Conservation (phyloP, 2,888 invertebrate genomes). For the Brachynemurus nebulosus region DNA sequence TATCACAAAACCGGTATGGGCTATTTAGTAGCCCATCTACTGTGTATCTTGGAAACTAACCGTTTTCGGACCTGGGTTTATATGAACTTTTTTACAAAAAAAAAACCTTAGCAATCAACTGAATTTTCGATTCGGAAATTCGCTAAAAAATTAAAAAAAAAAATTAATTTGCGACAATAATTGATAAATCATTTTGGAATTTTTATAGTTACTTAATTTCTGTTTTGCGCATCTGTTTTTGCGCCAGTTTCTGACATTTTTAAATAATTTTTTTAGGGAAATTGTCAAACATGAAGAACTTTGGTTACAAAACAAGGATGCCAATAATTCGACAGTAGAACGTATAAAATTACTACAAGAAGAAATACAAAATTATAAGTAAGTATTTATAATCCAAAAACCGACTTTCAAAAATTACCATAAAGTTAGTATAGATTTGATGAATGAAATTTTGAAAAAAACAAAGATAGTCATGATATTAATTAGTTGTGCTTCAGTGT, state of each 20-base stretch:
- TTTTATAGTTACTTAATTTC: not conserved
- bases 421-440: not conserved
- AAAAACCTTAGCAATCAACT: too few species aligned
- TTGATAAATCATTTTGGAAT: constrained; percentile 6
- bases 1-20: too few species aligned
- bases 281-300: constrained; percentile 58
- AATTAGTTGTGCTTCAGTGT: too few species aligned
- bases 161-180: too few species aligned
- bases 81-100: too few species aligned
- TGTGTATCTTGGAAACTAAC: too few species aligned
- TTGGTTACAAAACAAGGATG: constrained; percentile 68
- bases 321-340: constrained; percentile 66
- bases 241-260: too few species aligned
- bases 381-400: constrained; percentile 23
- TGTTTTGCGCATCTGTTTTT: not conserved
- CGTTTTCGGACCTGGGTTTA: too few species aligned
- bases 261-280: constrained; percentile 42
- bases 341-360: constrained; percentile 63
- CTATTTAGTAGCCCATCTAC: too few species aligned
- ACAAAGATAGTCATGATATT: too few species aligned
- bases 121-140: too few species aligned
- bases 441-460: not conserved
- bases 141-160: too few species aligned
- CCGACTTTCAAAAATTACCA: not conserved
- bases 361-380: constrained; percentile 70